Evolutionary conservation across 2,888 invertebrate genomes (phyloP), one percentile per base, ranked within the genome.

Genomic region (Thera obeliscata): DNA sequence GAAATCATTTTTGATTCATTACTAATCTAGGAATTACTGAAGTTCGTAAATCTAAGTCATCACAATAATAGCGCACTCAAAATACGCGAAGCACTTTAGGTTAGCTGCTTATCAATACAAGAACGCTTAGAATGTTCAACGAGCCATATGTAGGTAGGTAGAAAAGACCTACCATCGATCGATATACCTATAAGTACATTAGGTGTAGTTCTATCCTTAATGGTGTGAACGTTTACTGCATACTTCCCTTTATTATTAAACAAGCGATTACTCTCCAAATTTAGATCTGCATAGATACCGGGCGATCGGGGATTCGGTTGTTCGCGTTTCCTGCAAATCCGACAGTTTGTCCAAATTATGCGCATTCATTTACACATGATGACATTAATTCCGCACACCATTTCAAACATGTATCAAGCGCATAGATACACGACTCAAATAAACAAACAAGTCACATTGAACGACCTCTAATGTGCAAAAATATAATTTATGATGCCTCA

Each of bases 281-380:
- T 87, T 86, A 88, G 87, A 87, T 85, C 79, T 85, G 85, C 83
- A 86, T 86, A 84, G 85, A 83, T 82, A 83, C 76, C 78, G 79
- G 70, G 70, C 78, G 78, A 80, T 82, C 81, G 80, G 79, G 77
- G 78, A 82, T 81, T 83, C 79, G 76, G 76, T 76, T 71, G 75
- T 77, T 78, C 77, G 74, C 77, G 78, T 76, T 83, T 83, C 81
- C 85, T 81, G 83, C 78, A 82, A 87, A 86, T 88, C 83, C 84
- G 80, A 76, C 82, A 79, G 83, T 83, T 83, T 81, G 79, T 80
- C 72, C 86, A 86, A 86, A 87, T 88, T 88, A 89, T 87, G 88
- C 87, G 87, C 88, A 88, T 88, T 83, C 81, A 81, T 84, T 86
- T 74, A 71, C 71, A 72, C 75, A 69, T 69, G 72, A 72, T 69